Conservation (phyloP, 2,797 vertebrate species). For the Hypotaenidia philippensis region DNA sequence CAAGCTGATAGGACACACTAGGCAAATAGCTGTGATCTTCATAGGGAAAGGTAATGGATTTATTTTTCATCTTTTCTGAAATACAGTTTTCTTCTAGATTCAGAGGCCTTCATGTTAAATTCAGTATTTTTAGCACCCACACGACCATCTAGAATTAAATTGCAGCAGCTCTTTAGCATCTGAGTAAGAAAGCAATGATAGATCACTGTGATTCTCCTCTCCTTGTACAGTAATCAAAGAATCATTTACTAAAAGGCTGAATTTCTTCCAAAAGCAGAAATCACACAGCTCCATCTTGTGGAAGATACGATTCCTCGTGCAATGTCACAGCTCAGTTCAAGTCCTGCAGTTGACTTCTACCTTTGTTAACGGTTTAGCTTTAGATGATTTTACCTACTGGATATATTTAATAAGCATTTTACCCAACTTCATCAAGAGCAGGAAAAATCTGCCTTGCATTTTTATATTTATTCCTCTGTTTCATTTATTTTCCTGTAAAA, state of each 20-base stretch:
- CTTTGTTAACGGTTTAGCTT: background rate
- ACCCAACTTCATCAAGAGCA: background rate
- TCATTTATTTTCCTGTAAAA: background rate
- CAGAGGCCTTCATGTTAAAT: constrained; percentile 42
- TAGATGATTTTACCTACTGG: background rate
- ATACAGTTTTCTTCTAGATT: constrained; percentile 22
- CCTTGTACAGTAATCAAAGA: background rate
- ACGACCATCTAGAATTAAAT: constrained; percentile 56
- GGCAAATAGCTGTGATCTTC: constrained; percentile 11
- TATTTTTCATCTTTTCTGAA: background rate
- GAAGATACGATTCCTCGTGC: background rate
- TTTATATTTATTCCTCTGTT: background rate
- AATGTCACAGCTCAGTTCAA: background rate
- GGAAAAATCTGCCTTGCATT: background rate
- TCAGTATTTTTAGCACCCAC: constrained; percentile 52
- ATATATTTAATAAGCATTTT: background rate
- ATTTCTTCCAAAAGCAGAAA: constrained; percentile 42
- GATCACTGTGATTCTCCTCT: constrained; percentile 37
- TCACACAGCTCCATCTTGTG: constrained; percentile 79
- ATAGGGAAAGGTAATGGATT: background rate
- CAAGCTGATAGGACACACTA: background rate
- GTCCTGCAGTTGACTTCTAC: background rate
- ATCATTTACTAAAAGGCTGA: background rate
- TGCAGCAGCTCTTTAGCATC: constrained; percentile 23
- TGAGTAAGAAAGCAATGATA: constrained; percentile 41